phyloP scores from a whole-genome alignment of 2,113 vertebrate genomes.

The Mobula birostris region DNA sequence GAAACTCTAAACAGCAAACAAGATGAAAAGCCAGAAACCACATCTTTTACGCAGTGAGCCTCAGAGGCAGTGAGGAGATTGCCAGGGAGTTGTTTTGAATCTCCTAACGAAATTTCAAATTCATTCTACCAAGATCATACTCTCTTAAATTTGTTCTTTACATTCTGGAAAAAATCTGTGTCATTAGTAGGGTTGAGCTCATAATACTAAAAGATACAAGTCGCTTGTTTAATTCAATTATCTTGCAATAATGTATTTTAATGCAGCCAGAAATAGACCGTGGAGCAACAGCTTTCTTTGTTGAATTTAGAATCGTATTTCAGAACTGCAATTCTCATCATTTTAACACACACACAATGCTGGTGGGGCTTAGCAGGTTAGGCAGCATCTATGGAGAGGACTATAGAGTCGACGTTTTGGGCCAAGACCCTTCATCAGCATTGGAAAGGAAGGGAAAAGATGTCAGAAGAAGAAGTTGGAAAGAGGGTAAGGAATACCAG shows the following conservation, averaged over 20 bases:
- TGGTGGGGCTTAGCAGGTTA: too few species aligned
- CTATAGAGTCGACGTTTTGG: too few species aligned
- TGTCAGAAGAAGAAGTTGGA: too few species aligned
- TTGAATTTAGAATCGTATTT: neutral
- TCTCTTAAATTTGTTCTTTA: neutral
- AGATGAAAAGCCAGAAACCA: neutral
- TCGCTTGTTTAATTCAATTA: neutral
- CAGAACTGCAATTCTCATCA: too few species aligned
- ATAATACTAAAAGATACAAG: constrained; percentile 5
- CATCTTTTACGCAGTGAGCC: too few species aligned
- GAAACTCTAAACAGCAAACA: neutral
- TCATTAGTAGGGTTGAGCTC: neutral
- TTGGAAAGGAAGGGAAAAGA: too few species aligned
- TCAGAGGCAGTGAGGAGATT: too few species aligned
- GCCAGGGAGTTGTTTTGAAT: neutral
- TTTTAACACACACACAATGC: too few species aligned
- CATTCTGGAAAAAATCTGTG: neutral
- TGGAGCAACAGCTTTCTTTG: neutral
- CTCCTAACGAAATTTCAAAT: neutral
- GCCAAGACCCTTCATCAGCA: too few species aligned
- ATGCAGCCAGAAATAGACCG: neutral
- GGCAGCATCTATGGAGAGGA: too few species aligned
- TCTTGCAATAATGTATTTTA: constrained; percentile 5
- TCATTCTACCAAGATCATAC: neutral
- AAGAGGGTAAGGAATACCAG: too few species aligned